Evolutionary conservation across 2,113 vertebrate species (phyloP).

Genomic region (Circaetus gallicus): DNA sequence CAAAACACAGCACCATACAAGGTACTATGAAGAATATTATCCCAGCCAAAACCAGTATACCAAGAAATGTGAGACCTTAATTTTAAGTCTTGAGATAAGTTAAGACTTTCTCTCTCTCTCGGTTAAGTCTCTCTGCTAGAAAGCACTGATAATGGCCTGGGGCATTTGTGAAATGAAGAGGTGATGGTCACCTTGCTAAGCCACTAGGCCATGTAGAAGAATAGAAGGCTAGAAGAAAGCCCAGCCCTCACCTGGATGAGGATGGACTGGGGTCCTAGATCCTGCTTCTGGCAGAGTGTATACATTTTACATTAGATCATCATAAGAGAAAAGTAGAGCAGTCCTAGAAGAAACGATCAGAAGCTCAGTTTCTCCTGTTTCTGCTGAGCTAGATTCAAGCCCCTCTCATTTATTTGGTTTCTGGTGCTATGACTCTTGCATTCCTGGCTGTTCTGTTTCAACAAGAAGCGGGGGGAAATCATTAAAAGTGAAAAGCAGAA

Average conservation of each 20-base stretch:
- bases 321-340: not conserved
- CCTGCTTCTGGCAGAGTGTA: not conserved
- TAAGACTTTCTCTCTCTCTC: not conserved
- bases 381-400: not conserved
- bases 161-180: not conserved
- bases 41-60: not conserved
- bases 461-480: not conserved
- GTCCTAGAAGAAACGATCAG: not conserved
- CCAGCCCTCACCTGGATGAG: too few relatives aligned
- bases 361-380: not conserved
- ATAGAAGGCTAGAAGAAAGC: not conserved
- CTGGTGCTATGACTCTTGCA: not conserved
- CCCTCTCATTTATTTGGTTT: not conserved
- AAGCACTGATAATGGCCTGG: not conserved
- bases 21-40: not conserved
- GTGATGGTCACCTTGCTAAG: not conserved
- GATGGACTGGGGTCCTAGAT: not conserved
- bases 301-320: not conserved
- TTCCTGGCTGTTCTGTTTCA: not conserved
- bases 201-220: not conserved
- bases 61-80: not conserved
- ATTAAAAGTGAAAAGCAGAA: not conserved
- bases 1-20: not conserved
- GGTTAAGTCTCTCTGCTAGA: not conserved
- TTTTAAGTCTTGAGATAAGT: not conserved